phyloP scores from a whole-genome alignment of 1,140 invertebrate species.

The Bombyx mori region ASM3026992v2 NC_085132.1:4038501-4039000 shows the following conservation, averaged over 20 bases:
- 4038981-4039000: conserved; percentile 81
- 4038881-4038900: conserved; percentile 84
- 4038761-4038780: background rate
- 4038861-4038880: conserved; percentile 89
- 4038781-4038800: background rate
- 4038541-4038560: too few relatives aligned
- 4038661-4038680: too few relatives aligned
- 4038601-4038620: too few relatives aligned
- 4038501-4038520: too few relatives aligned
- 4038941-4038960: conserved; percentile 77
- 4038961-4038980: conserved; percentile 82
- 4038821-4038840: conserved; percentile 83
- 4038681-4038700: too few relatives aligned
- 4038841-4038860: conserved; percentile 85
- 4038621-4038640: too few relatives aligned
- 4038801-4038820: conserved; percentile 33
- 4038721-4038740: too few relatives aligned
- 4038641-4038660: too few relatives aligned
- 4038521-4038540: too few relatives aligned
- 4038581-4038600: too few relatives aligned
- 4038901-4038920: conserved; percentile 82
- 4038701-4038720: too few relatives aligned
- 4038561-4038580: too few relatives aligned
- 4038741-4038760: background rate
- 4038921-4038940: conserved; percentile 73